phyloP scores from a whole-genome alignment of 2,797 vertebrate genomes.

The Parambassis ranga region DNA sequence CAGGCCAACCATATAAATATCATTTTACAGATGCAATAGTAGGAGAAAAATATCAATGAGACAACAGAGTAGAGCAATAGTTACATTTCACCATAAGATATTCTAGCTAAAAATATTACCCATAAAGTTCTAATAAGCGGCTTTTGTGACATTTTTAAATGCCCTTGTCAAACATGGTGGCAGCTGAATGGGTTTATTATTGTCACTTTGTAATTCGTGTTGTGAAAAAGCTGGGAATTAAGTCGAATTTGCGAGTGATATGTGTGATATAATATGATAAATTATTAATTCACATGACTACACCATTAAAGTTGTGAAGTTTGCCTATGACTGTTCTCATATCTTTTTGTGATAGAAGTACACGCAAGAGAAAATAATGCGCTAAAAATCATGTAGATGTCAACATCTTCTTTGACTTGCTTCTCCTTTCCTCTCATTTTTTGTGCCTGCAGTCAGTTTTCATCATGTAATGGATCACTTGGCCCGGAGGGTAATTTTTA shows the following conservation, averaged over 20 bases:
- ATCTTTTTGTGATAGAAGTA: not conserved
- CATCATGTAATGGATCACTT: not conserved
- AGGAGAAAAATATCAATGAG: not conserved
- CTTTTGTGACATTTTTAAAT: not conserved
- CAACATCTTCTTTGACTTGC: not conserved
- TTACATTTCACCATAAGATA: not conserved
- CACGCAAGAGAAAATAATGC: not conserved
- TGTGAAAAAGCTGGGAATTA: not conserved
- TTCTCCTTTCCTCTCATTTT: not conserved
- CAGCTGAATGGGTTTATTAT: constrained; percentile 12
- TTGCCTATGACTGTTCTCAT: not conserved
- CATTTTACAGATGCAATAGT: too few species aligned
- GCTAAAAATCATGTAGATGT: not conserved
- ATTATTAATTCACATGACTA: not conserved
- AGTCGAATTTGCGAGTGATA: not conserved
- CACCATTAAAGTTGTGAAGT: not conserved
- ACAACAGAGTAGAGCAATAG: not conserved
- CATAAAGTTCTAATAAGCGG: not conserved
- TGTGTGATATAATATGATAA: not conserved
- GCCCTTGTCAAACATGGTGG: not conserved
- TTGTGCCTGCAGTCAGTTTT: not conserved
- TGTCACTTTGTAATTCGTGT: constrained; percentile 12
- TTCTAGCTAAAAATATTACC: not conserved
- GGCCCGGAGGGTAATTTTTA: not conserved
- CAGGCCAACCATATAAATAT: too few species aligned